A percentile compares a stretch with the other conserved stretches of the same genome.
Evolutionary conservation across 2,888 invertebrate species (phyloP).

Genomic region (Branchipolynoe longqiensis): DNA sequence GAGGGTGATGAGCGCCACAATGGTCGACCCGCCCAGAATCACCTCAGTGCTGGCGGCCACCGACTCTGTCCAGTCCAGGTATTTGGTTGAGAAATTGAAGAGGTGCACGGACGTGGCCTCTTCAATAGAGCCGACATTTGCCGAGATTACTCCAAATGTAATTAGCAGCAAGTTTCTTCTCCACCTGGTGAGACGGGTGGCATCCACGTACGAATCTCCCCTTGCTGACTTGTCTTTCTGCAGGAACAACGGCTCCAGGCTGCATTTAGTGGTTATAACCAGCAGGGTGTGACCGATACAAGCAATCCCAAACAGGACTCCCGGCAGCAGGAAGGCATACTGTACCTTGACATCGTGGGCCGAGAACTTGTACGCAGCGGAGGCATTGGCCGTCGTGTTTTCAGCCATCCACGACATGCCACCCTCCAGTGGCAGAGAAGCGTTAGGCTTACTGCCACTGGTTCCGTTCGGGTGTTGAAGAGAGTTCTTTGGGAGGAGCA

Average conservation of each 20-base stretch:
- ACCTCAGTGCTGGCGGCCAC: neutral
- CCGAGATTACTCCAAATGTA: conserved; percentile 3
- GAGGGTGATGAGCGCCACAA: neutral
- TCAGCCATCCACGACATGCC: neutral
- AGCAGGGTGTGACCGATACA: neutral
- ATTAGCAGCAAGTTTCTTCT: neutral
- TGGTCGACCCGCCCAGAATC: neutral
- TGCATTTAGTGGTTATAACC: neutral
- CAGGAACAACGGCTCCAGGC: neutral
- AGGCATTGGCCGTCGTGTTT: neutral
- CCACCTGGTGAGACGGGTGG: neutral
- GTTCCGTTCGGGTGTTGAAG: neutral
- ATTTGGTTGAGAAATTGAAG: conserved; percentile 4
- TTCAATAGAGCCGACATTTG: neutral
- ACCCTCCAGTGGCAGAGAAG: neutral
- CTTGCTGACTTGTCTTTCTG: neutral
- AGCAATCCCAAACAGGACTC: neutral
- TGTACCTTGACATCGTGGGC: conserved; percentile 28
- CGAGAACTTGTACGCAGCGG: neutral
- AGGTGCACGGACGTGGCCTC: neutral
- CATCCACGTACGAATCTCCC: neutral
- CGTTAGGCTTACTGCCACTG: neutral
- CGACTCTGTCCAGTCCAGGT: neutral
- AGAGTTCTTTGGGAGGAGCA: conserved; percentile 1
- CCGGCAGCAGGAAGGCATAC: conserved; percentile 26